Percentiles rank a stretch among this genome's conserved stretches.
phyloP scores from a whole-genome alignment of 2,888 invertebrate genomes.

The Leucophenga maculata region DNA sequence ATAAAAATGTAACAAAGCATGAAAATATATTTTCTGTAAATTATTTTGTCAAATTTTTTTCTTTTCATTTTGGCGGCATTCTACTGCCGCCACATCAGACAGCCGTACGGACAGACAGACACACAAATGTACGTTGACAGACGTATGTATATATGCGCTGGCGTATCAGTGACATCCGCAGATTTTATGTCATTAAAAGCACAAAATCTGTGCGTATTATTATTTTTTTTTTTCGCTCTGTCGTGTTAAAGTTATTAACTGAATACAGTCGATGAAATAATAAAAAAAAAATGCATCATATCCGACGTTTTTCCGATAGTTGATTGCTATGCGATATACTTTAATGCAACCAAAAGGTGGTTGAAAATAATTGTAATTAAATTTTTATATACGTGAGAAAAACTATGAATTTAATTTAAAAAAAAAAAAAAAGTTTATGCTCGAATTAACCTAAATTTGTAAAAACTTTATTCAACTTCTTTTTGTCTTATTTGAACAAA shows the following conservation, averaged over 20 bases:
- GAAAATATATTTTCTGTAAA: slow-evolving; percentile 24
- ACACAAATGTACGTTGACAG: neutral
- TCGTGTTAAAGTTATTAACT: neutral
- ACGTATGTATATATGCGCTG: neutral
- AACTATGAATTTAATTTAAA: too few species aligned
- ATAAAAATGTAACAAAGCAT: slow-evolving; percentile 17
- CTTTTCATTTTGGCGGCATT: neutral
- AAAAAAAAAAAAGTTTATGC: too few species aligned
- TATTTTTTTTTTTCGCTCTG: neutral
- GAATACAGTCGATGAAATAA: too few species aligned
- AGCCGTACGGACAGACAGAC: neutral
- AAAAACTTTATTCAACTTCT: too few species aligned
- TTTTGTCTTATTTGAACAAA: too few species aligned
- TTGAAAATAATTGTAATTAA: too few species aligned
- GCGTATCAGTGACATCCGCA: slow-evolving; percentile 8
- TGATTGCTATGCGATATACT: too few species aligned
- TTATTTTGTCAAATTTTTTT: slow-evolving; percentile 19
- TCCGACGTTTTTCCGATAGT: too few species aligned
- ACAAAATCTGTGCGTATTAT: neutral
- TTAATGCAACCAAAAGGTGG: too few species aligned
- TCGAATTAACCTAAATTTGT: too few species aligned
- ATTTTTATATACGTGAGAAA: too few species aligned
- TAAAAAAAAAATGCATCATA: too few species aligned
- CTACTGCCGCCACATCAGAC: neutral
- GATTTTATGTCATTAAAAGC: neutral